Base-by-base conservation (phyloP, 2,113 vertebrate genomes). In the Crocuta crocuta region DNA sequence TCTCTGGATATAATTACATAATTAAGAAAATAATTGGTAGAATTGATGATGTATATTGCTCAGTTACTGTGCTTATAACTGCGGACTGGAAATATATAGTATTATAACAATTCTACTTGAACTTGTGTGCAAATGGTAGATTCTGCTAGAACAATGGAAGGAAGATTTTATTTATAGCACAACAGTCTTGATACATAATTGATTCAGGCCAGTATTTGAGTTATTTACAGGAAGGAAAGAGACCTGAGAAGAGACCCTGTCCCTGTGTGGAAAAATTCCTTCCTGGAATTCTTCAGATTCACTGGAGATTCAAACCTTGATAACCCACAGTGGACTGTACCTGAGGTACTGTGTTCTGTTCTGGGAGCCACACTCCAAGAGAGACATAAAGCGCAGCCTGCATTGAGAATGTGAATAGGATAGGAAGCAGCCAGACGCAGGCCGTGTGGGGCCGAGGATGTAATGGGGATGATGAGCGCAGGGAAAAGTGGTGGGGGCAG, bases 131-230 rank as follows among this genome's bases (percentile, higher is more conserved):
- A 63, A 79, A 74, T 12, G 95, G 7, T 79, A 70, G 73, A 43
- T 80, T 91, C 73, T 86, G 50, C 48, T 82, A 96, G 92, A 94
- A 93, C 70, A 96, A 73, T 85, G 58, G 70, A 89, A 96, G 66
- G 86, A 93, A 96, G 45, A 92, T 94, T 95, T 97, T 94, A 93
- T 94, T 96, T 97, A 45, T 95, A 97, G 82, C 50, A 73, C 50
- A 89, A 65, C 31, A 63, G 66, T 66, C n/a, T 83, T 95, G 79
- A 70, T 89, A 76, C 55, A 39, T 83, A 94, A 86, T 80, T 96
- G 82, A 93, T 83, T 93, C 39, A 35, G 80, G 43, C 65, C 48
- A 87, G 24, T 84, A 86, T 91, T 71, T 88, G 68, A 87, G 71
- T 89, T 97, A 94, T 97, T 96, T 97, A 83, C 50, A 94, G 82